phyloP scores from a whole-genome alignment of 2,797 vertebrate species.

The Cetoscarus ocellatus region DNA sequence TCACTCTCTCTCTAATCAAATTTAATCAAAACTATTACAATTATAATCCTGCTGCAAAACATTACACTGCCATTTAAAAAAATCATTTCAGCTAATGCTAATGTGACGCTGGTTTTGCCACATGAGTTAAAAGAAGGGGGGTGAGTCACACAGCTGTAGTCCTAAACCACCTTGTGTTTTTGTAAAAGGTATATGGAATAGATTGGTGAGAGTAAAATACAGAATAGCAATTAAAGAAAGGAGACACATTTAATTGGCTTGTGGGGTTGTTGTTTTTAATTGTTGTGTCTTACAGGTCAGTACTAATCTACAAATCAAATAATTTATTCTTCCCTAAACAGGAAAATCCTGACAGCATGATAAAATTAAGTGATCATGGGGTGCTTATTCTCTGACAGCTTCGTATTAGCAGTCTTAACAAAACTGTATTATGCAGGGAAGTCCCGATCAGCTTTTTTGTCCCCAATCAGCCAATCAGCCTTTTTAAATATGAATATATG shows the following conservation, averaged over 20 bases:
- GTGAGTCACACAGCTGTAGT: constrained; percentile 29
- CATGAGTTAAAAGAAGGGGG: constrained; percentile 25
- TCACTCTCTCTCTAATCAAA: constrained; percentile 33
- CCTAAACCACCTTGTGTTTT: constrained; percentile 2
- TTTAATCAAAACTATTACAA: constrained; percentile 41
- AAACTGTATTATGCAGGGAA: no score
- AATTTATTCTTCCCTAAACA: background rate
- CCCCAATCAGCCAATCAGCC: no score
- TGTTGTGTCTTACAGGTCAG: background rate
- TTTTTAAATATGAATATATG: no score
- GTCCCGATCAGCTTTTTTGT: no score
- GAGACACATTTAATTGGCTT: constrained; percentile 13
- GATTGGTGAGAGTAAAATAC: constrained; percentile 12
- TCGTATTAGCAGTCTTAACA: background rate
- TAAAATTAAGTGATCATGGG: background rate
- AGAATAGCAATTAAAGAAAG: background rate
- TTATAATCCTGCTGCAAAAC: constrained; percentile 21
- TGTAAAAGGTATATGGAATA: background rate
- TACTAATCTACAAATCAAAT: background rate
- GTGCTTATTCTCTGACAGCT: background rate
- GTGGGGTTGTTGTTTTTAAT: background rate
- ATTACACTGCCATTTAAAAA: constrained; percentile 31
- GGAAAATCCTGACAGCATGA: no score
- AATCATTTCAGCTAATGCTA: constrained; percentile 27
- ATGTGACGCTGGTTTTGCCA: constrained; percentile 14